A percentile compares a stretch with the other conserved stretches of the same genome.
These are phyloP conservation scores for Agapostemon virescens DNA, from an alignment of 2,888 invertebrate genomes.

Conservation along the genomic window DNA sequence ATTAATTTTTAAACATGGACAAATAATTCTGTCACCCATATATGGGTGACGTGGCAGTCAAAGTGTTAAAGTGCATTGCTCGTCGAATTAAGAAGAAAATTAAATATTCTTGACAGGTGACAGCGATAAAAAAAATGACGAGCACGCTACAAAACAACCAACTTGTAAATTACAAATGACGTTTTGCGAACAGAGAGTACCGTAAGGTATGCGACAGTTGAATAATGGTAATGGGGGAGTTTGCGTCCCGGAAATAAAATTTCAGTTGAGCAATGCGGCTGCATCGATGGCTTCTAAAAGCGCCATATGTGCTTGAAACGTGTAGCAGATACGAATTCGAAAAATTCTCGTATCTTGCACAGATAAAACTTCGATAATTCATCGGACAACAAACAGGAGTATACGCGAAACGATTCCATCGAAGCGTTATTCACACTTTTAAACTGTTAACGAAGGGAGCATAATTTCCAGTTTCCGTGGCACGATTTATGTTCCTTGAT, in stretches of 20 bases:
- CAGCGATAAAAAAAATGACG: too few relatives aligned
- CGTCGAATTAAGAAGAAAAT: not conserved
- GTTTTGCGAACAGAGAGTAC: not conserved
- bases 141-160: not conserved
- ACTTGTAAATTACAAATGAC: not conserved
- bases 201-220: not conserved
- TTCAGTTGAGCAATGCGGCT: not conserved
- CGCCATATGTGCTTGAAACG: not conserved
- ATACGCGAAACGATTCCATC: not conserved
- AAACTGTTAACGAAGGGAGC: not conserved
- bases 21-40: too few relatives aligned
- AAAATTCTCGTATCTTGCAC: conserved; percentile 1
- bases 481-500: not conserved
- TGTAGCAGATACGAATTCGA: conserved; percentile 3
- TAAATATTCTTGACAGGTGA: too few relatives aligned
- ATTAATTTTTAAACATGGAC: too few relatives aligned
- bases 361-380: not conserved
- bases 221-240: conserved; percentile 3
- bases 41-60: too few relatives aligned
- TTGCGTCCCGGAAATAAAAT: not conserved
- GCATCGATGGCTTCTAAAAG: not conserved
- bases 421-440: not conserved
- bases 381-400: not conserved
- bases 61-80: too few relatives aligned
- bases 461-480: too few relatives aligned